Evolutionary conservation across 2,888 invertebrate species (phyloP).

Genomic region (Cybosia mesomella): DNA sequence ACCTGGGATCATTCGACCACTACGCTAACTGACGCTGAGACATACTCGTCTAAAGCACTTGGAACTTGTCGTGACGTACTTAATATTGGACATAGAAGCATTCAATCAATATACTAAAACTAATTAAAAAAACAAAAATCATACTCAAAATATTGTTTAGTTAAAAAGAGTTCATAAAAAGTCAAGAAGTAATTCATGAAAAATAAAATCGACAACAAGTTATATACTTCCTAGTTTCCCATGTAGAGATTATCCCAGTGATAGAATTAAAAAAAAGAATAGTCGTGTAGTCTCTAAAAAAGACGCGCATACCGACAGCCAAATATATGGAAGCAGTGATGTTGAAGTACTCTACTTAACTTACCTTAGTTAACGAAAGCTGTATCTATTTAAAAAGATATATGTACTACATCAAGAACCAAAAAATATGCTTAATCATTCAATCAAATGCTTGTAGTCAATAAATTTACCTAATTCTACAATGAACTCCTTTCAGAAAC

Average conservation of each 20-base stretch:
- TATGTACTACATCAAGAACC: neutral
- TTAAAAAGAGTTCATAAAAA: neutral
- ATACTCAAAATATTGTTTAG: neutral
- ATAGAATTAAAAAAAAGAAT: neutral
- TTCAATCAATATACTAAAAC: constrained; percentile 20
- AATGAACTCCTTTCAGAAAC: neutral
- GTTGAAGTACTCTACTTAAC: no score
- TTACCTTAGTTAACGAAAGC: no score
- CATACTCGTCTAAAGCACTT: constrained; percentile 73
- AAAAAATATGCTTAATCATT: neutral
- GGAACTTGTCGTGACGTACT: constrained; percentile 65
- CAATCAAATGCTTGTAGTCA: no score
- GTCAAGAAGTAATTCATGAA: neutral
- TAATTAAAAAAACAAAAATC: neutral
- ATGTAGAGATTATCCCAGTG: neutral
- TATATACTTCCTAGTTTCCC: neutral
- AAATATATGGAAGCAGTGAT: no score
- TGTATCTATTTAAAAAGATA: neutral
- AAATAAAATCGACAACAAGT: neutral
- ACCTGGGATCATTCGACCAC: constrained; percentile 99
- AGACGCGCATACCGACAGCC: neutral
- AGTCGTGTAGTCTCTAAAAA: neutral
- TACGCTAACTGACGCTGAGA: constrained; percentile 93
- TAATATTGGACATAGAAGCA: constrained; percentile 55
- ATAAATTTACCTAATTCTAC: no score